A percentile compares a stretch with the other conserved stretches of the same genome.
These are phyloP conservation scores for Rhinichthys klamathensis DNA, from an alignment of 2,113 vertebrate genomes.

Conservation along the genomic window DNA sequence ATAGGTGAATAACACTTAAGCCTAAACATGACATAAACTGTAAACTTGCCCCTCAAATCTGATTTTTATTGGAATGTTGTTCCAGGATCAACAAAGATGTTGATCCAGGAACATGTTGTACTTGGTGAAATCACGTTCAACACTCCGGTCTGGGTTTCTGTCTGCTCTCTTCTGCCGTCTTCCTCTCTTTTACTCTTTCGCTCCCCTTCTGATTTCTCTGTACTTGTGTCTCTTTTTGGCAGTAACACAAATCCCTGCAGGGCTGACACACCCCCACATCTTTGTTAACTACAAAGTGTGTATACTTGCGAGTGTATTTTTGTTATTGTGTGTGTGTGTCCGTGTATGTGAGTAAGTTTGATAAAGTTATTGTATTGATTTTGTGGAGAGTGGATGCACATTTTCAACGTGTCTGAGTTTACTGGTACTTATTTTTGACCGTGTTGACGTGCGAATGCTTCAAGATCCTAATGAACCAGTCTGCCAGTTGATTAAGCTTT, in stretches of 20 bases:
- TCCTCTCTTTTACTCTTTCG: slow-evolving; percentile 32
- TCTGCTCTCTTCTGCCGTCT: slow-evolving; percentile 30
- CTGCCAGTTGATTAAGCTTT: neutral
- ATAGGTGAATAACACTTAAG: no score
- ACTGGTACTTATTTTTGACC: neutral
- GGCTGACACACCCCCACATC: slow-evolving; percentile 54
- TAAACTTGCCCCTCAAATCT: no score
- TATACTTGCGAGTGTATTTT: neutral
- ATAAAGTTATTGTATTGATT: slow-evolving; percentile 19
- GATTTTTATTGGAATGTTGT: no score
- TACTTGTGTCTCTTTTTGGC: slow-evolving; percentile 47
- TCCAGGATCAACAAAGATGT: no score
- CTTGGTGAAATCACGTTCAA: no score
- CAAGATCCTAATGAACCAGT: neutral
- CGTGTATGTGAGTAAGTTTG: slow-evolving; percentile 8
- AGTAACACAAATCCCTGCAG: slow-evolving; percentile 58
- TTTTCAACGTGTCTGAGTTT: slow-evolving; percentile 1
- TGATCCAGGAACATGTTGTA: no score
- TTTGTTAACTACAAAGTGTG: slow-evolving; percentile 31
- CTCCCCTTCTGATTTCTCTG: slow-evolving; percentile 28
- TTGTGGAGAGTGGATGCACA: neutral
- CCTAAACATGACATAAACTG: no score
- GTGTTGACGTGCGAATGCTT: neutral
- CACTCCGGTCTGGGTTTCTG: neutral
- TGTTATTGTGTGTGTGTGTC: slow-evolving; percentile 15